Conservation (phyloP, 37 sponge, comb jelly and placozoan genomes). For the Mnemiopsis leidyi region DNA sequence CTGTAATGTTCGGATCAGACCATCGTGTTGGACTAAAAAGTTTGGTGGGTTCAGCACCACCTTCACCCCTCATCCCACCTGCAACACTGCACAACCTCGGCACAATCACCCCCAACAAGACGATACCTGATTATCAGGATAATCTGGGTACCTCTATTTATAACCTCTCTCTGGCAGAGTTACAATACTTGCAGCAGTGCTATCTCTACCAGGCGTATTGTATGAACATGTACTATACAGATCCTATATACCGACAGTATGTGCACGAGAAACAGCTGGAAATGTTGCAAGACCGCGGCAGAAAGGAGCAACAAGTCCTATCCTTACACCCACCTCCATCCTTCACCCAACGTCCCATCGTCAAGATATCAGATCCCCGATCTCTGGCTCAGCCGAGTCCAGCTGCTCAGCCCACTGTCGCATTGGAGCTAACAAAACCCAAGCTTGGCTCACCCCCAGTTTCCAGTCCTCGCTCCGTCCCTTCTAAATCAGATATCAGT, state of each 20-base stretch:
- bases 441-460: neutral
- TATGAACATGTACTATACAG: slow-evolving; percentile 7
- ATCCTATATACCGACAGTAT: slow-evolving; percentile 6
- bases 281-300: neutral
- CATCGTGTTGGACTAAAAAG: neutral
- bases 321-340: neutral
- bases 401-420: neutral
- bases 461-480: neutral
- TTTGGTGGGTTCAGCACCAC: neutral
- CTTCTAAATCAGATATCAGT: neutral
- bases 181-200: slow-evolving; percentile 22
- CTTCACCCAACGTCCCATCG: neutral
- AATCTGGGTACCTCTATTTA: neutral
- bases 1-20: neutral
- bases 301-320: neutral
- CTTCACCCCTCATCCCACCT: neutral
- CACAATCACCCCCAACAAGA: neutral
- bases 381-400: neutral
- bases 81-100: neutral
- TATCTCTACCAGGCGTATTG: slow-evolving; percentile 37
- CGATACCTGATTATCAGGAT: neutral
- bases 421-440: slow-evolving; percentile 3
- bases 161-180: neutral
- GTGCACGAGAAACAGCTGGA: neutral
- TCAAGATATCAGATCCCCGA: neutral